Evolutionary conservation across 2,113 vertebrate genomes (phyloP).

Genomic region (Heterochromis multidens): DNA sequence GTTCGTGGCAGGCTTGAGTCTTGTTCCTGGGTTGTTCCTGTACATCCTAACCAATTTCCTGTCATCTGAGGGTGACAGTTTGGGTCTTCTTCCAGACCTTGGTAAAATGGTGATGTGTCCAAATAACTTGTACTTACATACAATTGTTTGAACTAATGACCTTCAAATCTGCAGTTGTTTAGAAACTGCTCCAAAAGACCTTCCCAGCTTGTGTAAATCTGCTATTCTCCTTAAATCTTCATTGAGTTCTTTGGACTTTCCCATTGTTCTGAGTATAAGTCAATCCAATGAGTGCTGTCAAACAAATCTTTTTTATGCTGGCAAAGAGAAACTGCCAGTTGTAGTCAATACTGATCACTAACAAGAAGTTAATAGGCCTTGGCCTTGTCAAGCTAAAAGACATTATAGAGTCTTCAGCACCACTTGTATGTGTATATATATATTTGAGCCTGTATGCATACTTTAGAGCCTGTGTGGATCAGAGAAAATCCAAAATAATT

Average conservation of each 20-base stretch:
- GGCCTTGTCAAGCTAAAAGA: neutral
- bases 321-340: neutral
- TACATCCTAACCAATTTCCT: neutral
- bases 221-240: neutral
- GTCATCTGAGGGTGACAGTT: neutral
- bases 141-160: neutral
- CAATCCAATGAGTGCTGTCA: neutral
- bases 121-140: neutral
- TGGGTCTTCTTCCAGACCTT: neutral
- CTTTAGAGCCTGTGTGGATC: no score
- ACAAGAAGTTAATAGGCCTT: neutral
- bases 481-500: neutral
- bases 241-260: neutral
- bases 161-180: neutral
- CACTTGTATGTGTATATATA: no score
- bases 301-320: neutral
- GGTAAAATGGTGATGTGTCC: neutral
- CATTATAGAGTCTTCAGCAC: neutral
- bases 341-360: fast-evolving
- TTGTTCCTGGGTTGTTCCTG: no score
- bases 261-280: neutral
- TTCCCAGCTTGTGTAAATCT: neutral
- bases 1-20: no score
- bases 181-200: neutral
- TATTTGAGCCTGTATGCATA: fast-evolving